Evolutionary conservation across 2,113 vertebrate genomes (phyloP), one percentile per base, ranked within the genome.

Genomic region (Desmodus rotundus): DNA sequence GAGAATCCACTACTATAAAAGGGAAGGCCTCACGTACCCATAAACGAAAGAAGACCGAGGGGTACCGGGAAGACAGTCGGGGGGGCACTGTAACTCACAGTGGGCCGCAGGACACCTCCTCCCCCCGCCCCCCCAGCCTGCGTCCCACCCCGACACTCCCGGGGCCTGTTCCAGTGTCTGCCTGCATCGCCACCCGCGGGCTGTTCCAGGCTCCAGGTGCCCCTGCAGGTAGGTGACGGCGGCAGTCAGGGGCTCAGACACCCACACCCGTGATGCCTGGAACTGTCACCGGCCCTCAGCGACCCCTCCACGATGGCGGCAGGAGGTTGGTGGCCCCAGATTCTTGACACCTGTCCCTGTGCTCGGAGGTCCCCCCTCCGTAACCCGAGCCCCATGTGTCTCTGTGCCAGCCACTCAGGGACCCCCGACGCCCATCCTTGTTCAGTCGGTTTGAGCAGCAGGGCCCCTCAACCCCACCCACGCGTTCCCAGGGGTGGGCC

Each of bases 31-130:
- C 8, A 0, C 6, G 15, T 1, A 2, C 58, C 68, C 88, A 7
- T 33, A 36, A 85, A 38, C 54, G 41, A 52, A 26, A 72, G 36
- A 43, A 41, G 36, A 19, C 10, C 2, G 10, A 31, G 31, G 38
- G 38, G 6, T 31, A n/a, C 41, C 52, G 26, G 19, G 38, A 33
- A 33, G 70, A 72, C 17, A 7, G 45, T 2, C 20, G 1, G 8
- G 74, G 74, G 14, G 70, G 3, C 28, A 1, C 31, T 38, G 58
- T 11, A 5, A 33, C 19, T 26, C 2, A 45, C 74, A 26, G 0
- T 1, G 36, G 12, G 9, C 33, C 0, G 14, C 0, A 33, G 2
- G 0, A 6, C 24, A 1, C 20, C 43, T 22, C 38, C 31, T n/a
- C 11, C 50, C 12, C 31, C 2, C 52, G 4, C 45, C 2, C 56